phyloP scores from a whole-genome alignment of 2,113 vertebrate species.

The Corvus moneduloides region DNA sequence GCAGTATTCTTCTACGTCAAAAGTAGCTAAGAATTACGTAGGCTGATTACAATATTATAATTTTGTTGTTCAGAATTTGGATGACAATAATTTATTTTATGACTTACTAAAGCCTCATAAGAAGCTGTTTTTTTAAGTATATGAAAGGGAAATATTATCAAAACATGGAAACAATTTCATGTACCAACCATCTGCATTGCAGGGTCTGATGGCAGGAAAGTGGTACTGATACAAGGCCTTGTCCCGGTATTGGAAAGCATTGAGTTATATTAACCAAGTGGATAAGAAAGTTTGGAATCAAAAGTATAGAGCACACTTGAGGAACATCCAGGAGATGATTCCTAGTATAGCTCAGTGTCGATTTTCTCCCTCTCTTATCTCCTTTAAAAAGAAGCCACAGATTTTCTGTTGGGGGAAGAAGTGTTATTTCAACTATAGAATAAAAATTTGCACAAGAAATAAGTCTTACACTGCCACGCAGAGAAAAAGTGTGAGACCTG shows the following conservation, averaged over 20 bases:
- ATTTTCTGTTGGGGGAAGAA: neutral
- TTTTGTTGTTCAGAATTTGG: neutral
- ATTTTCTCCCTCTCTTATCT: neutral
- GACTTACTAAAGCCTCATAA: neutral
- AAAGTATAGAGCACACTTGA: neutral
- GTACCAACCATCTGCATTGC: neutral
- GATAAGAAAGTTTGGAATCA: neutral
- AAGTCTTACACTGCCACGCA: constrained; percentile 1
- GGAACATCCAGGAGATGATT: neutral
- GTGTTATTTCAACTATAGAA: neutral
- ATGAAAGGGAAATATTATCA: neutral
- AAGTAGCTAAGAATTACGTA: neutral
- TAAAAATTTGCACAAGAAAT: neutral
- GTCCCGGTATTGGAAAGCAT: neutral
- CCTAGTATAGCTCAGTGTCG: fast-evolving
- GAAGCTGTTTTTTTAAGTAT: neutral
- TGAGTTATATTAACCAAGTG: neutral
- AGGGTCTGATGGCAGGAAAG: neutral
- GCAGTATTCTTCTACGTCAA: neutral
- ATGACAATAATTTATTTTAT: neutral
- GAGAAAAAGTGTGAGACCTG: neutral
- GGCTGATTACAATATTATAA: neutral
- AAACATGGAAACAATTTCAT: neutral
- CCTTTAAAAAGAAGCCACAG: neutral
- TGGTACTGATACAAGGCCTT: fast-evolving